A percentile compares a stretch with the other conserved stretches of the same genome.
Evolutionary conservation across 2,888 invertebrate genomes (phyloP).

Genomic region (Myathropa florea): DNA sequence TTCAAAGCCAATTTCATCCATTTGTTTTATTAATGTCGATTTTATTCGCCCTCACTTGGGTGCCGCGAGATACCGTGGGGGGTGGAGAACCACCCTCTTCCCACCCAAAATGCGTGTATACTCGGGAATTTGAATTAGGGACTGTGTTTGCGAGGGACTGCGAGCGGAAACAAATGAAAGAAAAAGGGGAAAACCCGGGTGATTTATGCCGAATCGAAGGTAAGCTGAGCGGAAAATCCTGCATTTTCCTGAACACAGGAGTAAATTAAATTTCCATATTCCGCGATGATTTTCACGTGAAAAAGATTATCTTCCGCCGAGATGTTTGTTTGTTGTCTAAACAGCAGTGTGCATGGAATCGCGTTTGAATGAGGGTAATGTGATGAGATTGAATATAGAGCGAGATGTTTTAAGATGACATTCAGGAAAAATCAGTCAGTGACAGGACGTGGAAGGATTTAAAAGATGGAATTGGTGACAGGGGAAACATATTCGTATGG

Average conservation of each 20-base stretch:
- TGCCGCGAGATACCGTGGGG: not conserved
- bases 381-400: not conserved
- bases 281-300: slow-evolving; percentile 23
- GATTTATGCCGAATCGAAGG: slow-evolving; percentile 51
- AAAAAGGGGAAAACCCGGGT: slow-evolving; percentile 15
- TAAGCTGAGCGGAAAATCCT: slow-evolving; percentile 30
- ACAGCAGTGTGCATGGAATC: not conserved
- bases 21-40: slow-evolving; percentile 65
- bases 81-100: too few species aligned
- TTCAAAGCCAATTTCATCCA: slow-evolving; percentile 60
- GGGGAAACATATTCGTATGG: too few species aligned
- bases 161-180: not conserved
- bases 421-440: too few species aligned
- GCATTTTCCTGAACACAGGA: slow-evolving; percentile 7
- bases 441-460: too few species aligned
- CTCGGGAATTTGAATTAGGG: slow-evolving; percentile 46
- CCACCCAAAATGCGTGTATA: slow-evolving; percentile 5
- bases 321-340: not conserved
- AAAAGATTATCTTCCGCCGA: slow-evolving; percentile 26
- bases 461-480: too few species aligned
- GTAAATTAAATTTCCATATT: slow-evolving; percentile 54
- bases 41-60: slow-evolving; percentile 8
- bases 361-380: not conserved
- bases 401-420: not conserved
- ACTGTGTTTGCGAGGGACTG: slow-evolving; percentile 5